A percentile compares a stretch with the other conserved stretches of the same genome.
These are phyloP conservation scores for Staurois parvus DNA, from an alignment of 2,797 vertebrate species.

Conservation along the genomic window DNA sequence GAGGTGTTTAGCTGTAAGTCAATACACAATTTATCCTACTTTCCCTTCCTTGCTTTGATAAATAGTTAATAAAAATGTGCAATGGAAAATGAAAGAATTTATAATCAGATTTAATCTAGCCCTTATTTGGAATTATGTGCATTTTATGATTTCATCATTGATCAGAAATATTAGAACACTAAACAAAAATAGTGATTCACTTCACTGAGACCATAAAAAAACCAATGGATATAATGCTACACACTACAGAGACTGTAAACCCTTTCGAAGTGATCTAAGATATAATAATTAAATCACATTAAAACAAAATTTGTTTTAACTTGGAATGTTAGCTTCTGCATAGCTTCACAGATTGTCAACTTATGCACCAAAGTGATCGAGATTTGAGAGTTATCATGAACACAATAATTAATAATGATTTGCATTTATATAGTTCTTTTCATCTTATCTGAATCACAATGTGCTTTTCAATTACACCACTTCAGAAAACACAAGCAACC, in stretches of 20 bases:
- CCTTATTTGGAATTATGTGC: neutral
- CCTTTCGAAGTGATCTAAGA: constrained; percentile 37
- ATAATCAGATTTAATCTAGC: neutral
- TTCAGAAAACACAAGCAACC: constrained; percentile 59
- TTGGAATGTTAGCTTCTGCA: constrained; percentile 35
- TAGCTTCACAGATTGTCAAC: constrained; percentile 57
- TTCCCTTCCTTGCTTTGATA: too few species aligned
- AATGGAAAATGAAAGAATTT: neutral
- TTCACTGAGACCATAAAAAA: constrained; percentile 26
- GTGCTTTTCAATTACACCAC: constrained; percentile 61
- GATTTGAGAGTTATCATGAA: constrained; percentile 61
- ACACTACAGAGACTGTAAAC: constrained; percentile 26
- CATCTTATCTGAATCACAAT: constrained; percentile 62
- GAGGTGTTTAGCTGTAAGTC: too few species aligned
- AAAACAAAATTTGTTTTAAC: constrained; percentile 39
- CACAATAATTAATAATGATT: constrained; percentile 64
- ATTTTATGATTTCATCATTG: neutral
- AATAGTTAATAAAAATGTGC: neutral
- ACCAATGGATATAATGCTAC: constrained; percentile 6
- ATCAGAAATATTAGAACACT: constrained; percentile 21
- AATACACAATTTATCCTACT: too few species aligned
- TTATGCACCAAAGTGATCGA: constrained; percentile 58
- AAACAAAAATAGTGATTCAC: constrained; percentile 18
- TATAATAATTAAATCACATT: constrained; percentile 50
- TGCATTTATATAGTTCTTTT: constrained; percentile 64